These are phyloP conservation scores for Spodoptera litura DNA, from an alignment of 1,140 invertebrate species.

Conservation along the genomic window DNA sequence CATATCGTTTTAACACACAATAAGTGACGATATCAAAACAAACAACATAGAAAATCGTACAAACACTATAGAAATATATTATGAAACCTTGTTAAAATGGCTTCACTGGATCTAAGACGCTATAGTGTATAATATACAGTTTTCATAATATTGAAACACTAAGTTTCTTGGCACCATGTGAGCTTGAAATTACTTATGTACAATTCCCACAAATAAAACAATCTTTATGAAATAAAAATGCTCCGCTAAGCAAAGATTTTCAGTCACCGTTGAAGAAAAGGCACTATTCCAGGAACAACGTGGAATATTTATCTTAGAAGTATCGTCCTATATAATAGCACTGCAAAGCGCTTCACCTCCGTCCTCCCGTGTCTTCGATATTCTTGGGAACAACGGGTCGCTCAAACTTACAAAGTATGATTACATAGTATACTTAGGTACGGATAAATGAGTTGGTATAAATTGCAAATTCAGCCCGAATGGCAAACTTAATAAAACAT, in stretches of 20 bases:
- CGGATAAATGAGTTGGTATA: constrained; percentile 28
- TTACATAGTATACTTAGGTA: constrained; percentile 39
- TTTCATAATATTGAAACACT: constrained; percentile 2
- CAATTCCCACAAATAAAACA: constrained; percentile 56
- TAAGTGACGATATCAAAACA: constrained; percentile 49
- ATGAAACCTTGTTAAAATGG: constrained; percentile 40
- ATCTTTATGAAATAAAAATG: constrained; percentile 34
- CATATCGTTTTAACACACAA: constrained; percentile 47
- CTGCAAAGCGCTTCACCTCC: constrained; percentile 63
- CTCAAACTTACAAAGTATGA: constrained; percentile 43
- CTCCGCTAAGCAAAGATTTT: constrained; percentile 32
- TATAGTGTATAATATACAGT: constrained; percentile 25
- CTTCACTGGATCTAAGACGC: constrained; percentile 63
- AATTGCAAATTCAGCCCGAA: constrained; percentile 34
- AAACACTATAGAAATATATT: constrained; percentile 45
- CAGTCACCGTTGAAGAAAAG: constrained; percentile 34
- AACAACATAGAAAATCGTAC: constrained; percentile 54
- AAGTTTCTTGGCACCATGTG: constrained; percentile 62
- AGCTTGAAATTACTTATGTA: constrained; percentile 60
- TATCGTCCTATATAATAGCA: constrained; percentile 36
- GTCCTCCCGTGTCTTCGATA: constrained; percentile 70
- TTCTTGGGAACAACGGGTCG: constrained; percentile 71
- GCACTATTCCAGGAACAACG: constrained; percentile 24
- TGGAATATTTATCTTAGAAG: constrained; percentile 36
- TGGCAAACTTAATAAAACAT: constrained; percentile 28